Percentiles rank a stretch among this genome's conserved stretches.
Evolutionary conservation across 2,888 invertebrate genomes (phyloP).

Genomic region (Phyto melanocephala): DNA sequence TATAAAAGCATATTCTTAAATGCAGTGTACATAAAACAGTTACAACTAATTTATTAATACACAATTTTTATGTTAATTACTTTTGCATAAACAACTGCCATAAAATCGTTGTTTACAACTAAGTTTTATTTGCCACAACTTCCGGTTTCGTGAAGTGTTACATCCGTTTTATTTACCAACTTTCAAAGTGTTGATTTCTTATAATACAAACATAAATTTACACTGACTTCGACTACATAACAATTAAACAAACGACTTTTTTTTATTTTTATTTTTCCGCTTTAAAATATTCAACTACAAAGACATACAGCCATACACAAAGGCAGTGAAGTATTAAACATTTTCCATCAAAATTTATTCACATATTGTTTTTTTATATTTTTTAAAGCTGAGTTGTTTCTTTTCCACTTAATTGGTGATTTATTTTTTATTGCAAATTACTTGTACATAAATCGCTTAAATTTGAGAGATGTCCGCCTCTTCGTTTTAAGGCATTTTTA

Average conservation of each 20-base stretch:
- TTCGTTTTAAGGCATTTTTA: not conserved
- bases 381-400: not conserved
- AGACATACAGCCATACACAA: no score
- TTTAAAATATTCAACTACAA: no score
- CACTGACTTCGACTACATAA: not conserved
- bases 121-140: not conserved
- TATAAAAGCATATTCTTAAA: no score
- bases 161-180: constrained; percentile 11
- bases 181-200: not conserved
- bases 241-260: not conserved
- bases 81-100: no score
- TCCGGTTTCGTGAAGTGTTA: constrained; percentile 1
- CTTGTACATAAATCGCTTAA: constrained; percentile 15
- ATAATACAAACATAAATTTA: not conserved
- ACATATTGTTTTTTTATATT: no score
- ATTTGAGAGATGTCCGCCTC: not conserved
- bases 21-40: no score
- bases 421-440: constrained; percentile 11
- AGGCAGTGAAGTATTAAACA: no score
- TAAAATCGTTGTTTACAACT: not conserved
- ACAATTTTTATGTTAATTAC: no score
- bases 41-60: no score
- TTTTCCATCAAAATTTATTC: no score
- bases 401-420: constrained; percentile 11
- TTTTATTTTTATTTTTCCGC: not conserved